These are phyloP conservation scores for Micrasema minimum DNA, from an alignment of 1,140 invertebrate species.

Conservation along the genomic window DNA sequence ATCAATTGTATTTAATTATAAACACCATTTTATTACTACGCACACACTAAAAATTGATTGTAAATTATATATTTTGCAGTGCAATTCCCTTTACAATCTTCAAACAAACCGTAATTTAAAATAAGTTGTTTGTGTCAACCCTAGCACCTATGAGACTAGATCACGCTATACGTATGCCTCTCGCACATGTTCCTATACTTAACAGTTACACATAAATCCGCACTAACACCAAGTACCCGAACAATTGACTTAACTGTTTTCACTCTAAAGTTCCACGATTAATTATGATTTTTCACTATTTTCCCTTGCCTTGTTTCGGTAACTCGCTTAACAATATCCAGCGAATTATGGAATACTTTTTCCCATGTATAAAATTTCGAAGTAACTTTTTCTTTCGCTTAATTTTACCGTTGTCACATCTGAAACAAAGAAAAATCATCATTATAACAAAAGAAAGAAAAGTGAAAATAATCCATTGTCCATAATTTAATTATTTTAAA, in stretches of 20 bases:
- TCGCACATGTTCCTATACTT: neutral
- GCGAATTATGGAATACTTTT: conserved; percentile 32
- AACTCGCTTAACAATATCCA: conserved; percentile 8
- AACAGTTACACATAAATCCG: neutral
- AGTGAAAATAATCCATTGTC: conserved; percentile 21
- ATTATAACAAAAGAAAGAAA: conserved; percentile 28
- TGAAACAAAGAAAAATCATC: conserved; percentile 34
- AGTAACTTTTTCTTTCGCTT: conserved; percentile 23
- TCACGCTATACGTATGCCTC: conserved; percentile 12
- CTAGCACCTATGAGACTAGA: conserved; percentile 4
- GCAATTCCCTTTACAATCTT: too few species aligned
- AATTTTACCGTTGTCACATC: conserved; percentile 21
- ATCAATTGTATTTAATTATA: conserved; percentile 22
- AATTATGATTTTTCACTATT: conserved; percentile 19
- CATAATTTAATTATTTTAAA: neutral
- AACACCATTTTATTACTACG: conserved; percentile 8
- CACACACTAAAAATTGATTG: neutral
- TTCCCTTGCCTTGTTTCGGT: conserved; percentile 1
- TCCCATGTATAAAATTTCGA: conserved; percentile 26
- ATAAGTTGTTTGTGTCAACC: conserved; percentile 2
- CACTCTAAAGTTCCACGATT: conserved; percentile 31
- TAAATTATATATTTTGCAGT: neutral
- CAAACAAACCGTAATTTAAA: too few species aligned
- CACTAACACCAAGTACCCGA: neutral
- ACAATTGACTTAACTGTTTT: conserved; percentile 26